A percentile compares a stretch with the other conserved stretches of the same genome.
Conservation (phyloP, 2,888 invertebrate genomes). For the Choristoneura rosaceana region DNA sequence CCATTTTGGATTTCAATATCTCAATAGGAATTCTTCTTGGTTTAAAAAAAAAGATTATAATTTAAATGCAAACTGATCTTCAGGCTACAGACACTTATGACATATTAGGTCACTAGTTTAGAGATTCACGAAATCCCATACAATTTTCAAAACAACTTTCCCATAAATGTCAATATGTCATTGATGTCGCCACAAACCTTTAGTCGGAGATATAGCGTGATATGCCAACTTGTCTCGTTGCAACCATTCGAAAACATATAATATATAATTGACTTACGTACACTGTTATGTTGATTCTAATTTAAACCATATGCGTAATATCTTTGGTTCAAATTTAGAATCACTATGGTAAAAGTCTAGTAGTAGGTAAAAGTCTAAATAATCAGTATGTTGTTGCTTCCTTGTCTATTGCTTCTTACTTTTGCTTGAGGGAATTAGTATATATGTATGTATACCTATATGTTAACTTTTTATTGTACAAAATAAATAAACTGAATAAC, state of each 20-base stretch:
- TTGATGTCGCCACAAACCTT: conserved; percentile 39
- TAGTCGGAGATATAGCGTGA: conserved; percentile 50
- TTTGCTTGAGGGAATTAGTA: not conserved
- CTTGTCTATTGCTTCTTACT: not conserved
- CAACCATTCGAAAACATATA: conserved; percentile 32
- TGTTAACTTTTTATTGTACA: no score
- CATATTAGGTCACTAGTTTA: not conserved
- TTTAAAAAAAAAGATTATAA: no score
- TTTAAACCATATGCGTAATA: not conserved
- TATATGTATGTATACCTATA: not conserved
- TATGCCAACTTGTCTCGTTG: conserved; percentile 51
- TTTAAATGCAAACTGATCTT: no score
- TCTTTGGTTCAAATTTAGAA: not conserved
- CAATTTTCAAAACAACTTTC: conserved; percentile 22
- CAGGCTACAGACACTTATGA: no score
- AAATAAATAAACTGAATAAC: no score
- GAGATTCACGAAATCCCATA: not conserved
- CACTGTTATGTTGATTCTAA: not conserved
- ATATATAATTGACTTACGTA: not conserved
- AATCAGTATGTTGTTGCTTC: not conserved
- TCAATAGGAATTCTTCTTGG: no score
- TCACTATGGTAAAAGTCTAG: no score
- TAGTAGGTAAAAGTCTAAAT: not conserved
- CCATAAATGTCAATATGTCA: conserved; percentile 38
- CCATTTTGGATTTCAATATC: no score